Conservation (phyloP, 2,113 vertebrate genomes). For the Heterocephalus glaber region DNA sequence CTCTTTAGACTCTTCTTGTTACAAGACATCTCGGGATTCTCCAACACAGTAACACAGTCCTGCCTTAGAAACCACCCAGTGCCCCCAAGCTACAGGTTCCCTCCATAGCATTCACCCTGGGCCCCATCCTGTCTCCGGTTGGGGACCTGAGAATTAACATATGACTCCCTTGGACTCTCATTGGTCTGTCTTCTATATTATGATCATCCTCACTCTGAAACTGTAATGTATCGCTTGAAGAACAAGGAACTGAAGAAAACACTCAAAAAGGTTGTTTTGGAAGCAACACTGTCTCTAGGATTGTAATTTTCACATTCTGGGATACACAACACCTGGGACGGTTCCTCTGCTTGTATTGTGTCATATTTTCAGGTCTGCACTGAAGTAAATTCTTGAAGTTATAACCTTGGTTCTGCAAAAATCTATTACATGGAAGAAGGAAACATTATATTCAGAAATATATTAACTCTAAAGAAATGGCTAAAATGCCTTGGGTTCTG, state of each 20-base stretch:
- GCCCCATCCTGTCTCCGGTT: background rate
- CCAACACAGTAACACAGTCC: background rate
- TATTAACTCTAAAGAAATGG: background rate
- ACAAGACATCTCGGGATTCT: background rate
- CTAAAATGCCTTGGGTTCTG: background rate
- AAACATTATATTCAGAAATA: background rate
- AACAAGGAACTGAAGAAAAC: slow-evolving; percentile 45
- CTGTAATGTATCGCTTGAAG: background rate
- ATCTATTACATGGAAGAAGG: background rate
- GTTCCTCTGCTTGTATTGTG: background rate
- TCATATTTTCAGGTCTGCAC: background rate
- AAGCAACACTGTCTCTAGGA: background rate
- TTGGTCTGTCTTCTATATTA: background rate
- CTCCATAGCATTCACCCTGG: background rate
- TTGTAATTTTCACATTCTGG: too few relatives aligned
- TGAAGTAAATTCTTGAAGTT: background rate
- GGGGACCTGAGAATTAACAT: background rate
- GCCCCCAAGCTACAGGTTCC: background rate
- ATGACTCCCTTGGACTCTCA: background rate
- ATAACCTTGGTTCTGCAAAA: background rate
- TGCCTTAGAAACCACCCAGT: background rate
- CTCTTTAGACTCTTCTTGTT: background rate
- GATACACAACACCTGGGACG: too few relatives aligned
- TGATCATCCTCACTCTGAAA: slow-evolving; percentile 10
- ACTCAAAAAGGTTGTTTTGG: background rate